Base-by-base conservation (phyloP, 2,113 vertebrate genomes). In the Triplophysa rosa region DNA sequence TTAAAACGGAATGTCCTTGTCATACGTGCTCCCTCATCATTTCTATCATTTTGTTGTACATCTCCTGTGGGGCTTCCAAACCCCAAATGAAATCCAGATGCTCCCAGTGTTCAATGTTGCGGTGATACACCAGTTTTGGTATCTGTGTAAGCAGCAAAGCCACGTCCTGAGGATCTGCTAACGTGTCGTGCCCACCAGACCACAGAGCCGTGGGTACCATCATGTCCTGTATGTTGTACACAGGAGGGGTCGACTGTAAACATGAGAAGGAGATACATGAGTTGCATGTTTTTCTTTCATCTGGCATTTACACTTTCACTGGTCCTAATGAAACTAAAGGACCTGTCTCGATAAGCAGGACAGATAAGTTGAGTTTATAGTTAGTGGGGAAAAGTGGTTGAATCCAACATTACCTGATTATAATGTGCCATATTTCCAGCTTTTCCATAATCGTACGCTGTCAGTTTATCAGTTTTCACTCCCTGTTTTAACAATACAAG, bases 51-150 rank as follows among this genome's bases (percentile, higher is more conserved):
- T 89, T 82, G 13, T 84, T 88, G 62, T 95, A 98, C 84, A 97
- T 91, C 67, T 91, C 82, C 14, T 87, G 2, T 0, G 94, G 89
- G 3, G 95, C 94, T 0, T 98, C 95, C 13, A 97, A 85, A 1
- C 96, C 95, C 96, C 96, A 98, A 59, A 96, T 87, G 2, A 98
- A 98, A 68, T 98, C 96, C 89, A 95, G 84, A 81, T 98, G 96
- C 70, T 95, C 94, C 95, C 95, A 98, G 76, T 94, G 91, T 0
- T 90, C 74, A 19, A 97, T 89, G 63, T 93, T 54, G 21, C 84
- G 45, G 8, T 96, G 93, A 87, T 87, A 92, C 64, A 91, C 65
- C 17, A 96, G 88, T 71, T 92, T 89, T 12, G 88, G 0, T 54
- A 98, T 94, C 90, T 92, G 93, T 1, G 91, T 91, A 62, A 96